Conservation (phyloP, 1,140 invertebrate species). For the Eciton burchellii region DNA sequence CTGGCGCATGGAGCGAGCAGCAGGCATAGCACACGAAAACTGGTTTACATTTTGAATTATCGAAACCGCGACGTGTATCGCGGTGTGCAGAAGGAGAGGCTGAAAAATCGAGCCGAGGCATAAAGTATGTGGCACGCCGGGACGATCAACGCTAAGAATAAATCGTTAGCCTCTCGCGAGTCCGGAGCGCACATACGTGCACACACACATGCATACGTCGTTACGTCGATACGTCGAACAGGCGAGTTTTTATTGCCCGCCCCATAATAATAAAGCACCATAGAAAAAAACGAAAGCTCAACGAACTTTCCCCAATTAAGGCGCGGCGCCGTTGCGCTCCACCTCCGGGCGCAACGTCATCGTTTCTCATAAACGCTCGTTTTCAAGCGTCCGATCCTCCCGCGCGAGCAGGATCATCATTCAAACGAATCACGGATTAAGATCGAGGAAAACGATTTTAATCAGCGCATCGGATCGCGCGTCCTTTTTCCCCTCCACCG, state of each 20-base stretch:
- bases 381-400: not conserved
- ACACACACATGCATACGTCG: not conserved
- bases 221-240: conserved; percentile 1
- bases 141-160: conserved; percentile 69
- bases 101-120: conserved; percentile 69
- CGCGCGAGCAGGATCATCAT: not conserved
- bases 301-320: conserved; percentile 70
- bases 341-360: conserved; percentile 23
- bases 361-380: conserved; percentile 32
- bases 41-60: conserved; percentile 74
- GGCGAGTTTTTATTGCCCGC: conserved; percentile 65
- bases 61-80: conserved; percentile 55
- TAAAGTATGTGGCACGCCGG: conserved; percentile 65
- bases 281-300: conserved; percentile 64
- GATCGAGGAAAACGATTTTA: not conserved
- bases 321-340: conserved; percentile 12
- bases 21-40: conserved; percentile 59
- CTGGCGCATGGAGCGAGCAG: not conserved
- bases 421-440: not conserved
- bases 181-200: not conserved
- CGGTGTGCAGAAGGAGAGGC: conserved; percentile 51
- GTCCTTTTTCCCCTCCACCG: no score
- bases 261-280: conserved; percentile 66
- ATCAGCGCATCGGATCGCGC: not conserved
- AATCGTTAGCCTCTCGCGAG: conserved; percentile 58